Base-by-base conservation (phyloP, 2,113 vertebrate genomes). In the Mastomys coucha region DNA sequence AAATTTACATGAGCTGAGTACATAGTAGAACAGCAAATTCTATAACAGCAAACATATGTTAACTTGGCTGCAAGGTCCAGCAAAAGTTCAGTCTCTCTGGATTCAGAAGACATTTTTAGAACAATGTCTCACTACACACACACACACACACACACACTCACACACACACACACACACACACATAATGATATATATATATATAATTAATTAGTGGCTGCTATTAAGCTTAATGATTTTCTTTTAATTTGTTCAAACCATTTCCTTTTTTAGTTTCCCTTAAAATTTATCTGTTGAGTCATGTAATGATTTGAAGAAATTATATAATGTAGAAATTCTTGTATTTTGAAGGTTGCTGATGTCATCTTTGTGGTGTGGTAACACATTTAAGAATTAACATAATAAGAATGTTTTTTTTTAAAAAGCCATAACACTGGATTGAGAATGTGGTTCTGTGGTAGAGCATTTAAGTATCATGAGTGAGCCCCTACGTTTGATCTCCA, bases 311-410 rank as follows among this genome's bases (percentile, higher is more conserved):
- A 53, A 78, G 49, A 80, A 56, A 36, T 56, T 7, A 80, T 36
- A 36, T 56, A 80, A 80, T 56, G 3, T 56, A 56, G 16, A 78
- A 53, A 11, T 36, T 56, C 51, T 19, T 80, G 31, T 80, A 80
- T 56, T 56, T 78, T 56, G 51, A 19, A 80, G 77, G 77, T 36
- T 80, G 4, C 19, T 80, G 17, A 56, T 80, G 56, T 80, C 53
- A 80, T 56, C 51, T 5, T 36, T 80, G 49, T 80, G 76, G 14
- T 78, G 3, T 33, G 45, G 26, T 16, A 36, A 73, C 60, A 78
- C 49, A 69, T 60, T 95, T 93, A 36, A 12, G 77, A 89, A 89
- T 69, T 91, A 53, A 65, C 82, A 88, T n/a, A 88, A 81, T 88
- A 91, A 93, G 60, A 80, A 11, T 22, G 75, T 88, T 84, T 73